Evolutionary conservation across 2,797 vertebrate species (phyloP).

Genomic region (Denticeps clupeoides): DNA sequence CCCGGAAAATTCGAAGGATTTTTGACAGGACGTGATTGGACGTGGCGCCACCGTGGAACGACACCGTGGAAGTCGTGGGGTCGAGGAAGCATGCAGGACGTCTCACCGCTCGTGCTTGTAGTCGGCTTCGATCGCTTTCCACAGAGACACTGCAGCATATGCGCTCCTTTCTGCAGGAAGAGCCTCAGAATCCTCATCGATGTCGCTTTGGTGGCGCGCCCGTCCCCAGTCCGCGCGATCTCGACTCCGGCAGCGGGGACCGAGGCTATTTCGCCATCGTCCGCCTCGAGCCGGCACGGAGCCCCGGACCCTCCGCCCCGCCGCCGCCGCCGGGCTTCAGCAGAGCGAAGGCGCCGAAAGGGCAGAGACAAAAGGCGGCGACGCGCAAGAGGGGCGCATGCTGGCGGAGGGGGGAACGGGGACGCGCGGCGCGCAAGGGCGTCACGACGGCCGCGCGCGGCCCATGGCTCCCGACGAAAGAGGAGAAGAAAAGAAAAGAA

Average conservation of each 20-base stretch:
- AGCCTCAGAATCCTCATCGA: conserved; percentile 71
- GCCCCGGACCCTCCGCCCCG: neutral
- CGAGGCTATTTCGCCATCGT: neutral
- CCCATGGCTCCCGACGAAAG: too few relatives aligned
- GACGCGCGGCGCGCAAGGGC: too few relatives aligned
- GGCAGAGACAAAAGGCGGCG: conserved; percentile 5
- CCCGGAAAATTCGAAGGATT: too few relatives aligned
- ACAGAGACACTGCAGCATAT: conserved; percentile 85
- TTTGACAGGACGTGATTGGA: too few relatives aligned
- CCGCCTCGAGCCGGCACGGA: conserved; percentile 1
- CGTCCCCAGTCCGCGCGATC: conserved; percentile 30
- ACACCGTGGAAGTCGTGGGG: too few relatives aligned
- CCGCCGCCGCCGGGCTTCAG: neutral
- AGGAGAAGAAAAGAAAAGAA: too few relatives aligned
- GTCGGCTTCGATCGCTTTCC: conserved; percentile 69
- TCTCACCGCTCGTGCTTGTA: conserved; percentile 61
- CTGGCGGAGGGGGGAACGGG: too few relatives aligned
- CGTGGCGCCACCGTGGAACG: too few relatives aligned
- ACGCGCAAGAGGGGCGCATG: conserved; percentile 30
- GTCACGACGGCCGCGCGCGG: too few relatives aligned
- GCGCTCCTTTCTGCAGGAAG: conserved; percentile 71
- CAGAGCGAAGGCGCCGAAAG: neutral
- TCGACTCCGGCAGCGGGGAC: conserved; percentile 7
- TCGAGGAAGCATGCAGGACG: conserved; percentile 2
- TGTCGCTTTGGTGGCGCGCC: conserved; percentile 21